Percentiles rank a stretch among this genome's conserved stretches.
Evolutionary conservation across 2,113 vertebrate species (phyloP).

Genomic region (Danionella cerebrum): DNA sequence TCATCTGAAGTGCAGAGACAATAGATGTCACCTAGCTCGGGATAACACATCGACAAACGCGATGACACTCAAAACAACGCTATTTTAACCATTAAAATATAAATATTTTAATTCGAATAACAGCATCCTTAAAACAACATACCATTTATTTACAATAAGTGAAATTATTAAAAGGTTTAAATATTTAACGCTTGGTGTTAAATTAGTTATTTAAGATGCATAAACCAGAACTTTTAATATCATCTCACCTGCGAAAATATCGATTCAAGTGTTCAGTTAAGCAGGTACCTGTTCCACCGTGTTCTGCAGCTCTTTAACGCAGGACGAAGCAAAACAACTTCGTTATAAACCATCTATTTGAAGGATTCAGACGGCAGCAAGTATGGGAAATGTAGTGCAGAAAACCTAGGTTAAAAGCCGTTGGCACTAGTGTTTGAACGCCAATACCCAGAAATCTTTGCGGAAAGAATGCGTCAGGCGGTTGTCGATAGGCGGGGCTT

Average conservation of each 20-base stretch:
- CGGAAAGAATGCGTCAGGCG: neutral
- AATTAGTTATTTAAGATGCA: neutral
- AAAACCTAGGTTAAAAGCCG: neutral
- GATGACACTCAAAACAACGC: neutral
- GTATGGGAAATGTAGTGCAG: conserved; percentile 48
- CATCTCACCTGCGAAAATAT: neutral
- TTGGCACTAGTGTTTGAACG: neutral
- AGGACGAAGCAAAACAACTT: conserved; percentile 38
- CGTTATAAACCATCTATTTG: conserved; percentile 45
- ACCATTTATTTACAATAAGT: no score
- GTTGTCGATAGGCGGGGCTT: neutral
- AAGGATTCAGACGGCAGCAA: neutral
- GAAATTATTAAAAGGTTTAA: no score
- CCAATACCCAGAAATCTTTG: conserved; percentile 25
- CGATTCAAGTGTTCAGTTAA: neutral
- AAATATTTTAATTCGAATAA: no score
- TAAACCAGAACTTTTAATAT: neutral
- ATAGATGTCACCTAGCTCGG: conserved; percentile 3
- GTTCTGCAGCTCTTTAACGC: conserved; percentile 36
- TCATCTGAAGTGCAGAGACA: neutral
- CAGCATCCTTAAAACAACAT: no score
- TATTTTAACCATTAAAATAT: no score
- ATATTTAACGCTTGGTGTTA: no score
- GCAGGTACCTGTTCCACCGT: conserved; percentile 36
- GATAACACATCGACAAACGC: neutral